These are phyloP conservation scores for Hemaris fuciformis DNA, from an alignment of 2,888 invertebrate species.

Conservation along the genomic window DNA sequence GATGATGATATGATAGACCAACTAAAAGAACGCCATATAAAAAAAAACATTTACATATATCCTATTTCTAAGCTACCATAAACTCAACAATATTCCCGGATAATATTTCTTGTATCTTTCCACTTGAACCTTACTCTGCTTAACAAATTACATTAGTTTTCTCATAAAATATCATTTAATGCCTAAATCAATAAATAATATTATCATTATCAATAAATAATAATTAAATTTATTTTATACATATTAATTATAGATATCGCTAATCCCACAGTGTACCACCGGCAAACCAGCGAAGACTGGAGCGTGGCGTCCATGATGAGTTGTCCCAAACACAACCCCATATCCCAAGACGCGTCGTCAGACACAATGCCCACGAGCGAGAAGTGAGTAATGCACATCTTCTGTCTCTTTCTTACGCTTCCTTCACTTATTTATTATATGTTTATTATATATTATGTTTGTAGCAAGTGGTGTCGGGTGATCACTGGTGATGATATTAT, in stretches of 20 bases:
- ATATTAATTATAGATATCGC: not conserved
- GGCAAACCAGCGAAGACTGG: slow-evolving; percentile 83
- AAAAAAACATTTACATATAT: too few relatives aligned
- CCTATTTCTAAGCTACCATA: too few relatives aligned
- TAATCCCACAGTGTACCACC: slow-evolving; percentile 53
- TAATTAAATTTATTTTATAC: too few relatives aligned
- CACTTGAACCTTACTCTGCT: too few relatives aligned
- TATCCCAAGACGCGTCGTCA: slow-evolving; percentile 50
- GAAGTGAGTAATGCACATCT: slow-evolving; percentile 60
- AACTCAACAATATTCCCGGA: too few relatives aligned
- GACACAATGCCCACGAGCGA: slow-evolving; percentile 72
- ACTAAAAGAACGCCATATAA: too few relatives aligned
- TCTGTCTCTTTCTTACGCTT: slow-evolving; percentile 19
- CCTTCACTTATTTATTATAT: slow-evolving; percentile 21
- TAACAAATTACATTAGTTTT: too few relatives aligned
- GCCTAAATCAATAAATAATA: too few relatives aligned
- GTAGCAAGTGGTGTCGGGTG: slow-evolving; percentile 80
- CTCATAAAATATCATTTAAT: too few relatives aligned
- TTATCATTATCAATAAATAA: too few relatives aligned
- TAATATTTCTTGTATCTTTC: too few relatives aligned
- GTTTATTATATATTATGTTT: slow-evolving; percentile 44
- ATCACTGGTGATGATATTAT: slow-evolving; percentile 89
- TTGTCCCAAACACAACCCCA: slow-evolving; percentile 83
- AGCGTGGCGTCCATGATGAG: slow-evolving; percentile 88
- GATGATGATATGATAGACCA: too few relatives aligned